phyloP scores from a whole-genome alignment of 1,140 invertebrate species.

The Coenobita brevimanus region DNA sequence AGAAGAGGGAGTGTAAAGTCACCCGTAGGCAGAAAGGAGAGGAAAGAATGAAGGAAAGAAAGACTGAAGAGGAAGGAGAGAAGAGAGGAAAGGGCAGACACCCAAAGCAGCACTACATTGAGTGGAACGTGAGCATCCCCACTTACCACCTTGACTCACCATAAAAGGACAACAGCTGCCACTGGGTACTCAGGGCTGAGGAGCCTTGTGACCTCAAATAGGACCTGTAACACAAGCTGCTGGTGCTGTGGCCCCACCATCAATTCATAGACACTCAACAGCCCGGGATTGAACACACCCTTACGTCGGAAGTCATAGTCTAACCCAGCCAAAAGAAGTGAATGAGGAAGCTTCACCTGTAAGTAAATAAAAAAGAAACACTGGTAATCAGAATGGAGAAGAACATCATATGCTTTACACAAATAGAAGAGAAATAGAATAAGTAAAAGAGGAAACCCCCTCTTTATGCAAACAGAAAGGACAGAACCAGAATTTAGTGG shows the following conservation, averaged over 20 bases:
- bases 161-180: constrained; percentile 61
- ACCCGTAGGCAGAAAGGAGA: no score
- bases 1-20: no score
- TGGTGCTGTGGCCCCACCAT: constrained; percentile 24
- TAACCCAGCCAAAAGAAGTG: background rate
- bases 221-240: constrained; percentile 31
- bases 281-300: constrained; percentile 42
- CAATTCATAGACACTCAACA: constrained; percentile 60
- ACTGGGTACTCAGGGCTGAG: constrained; percentile 56
- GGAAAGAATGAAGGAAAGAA: no score
- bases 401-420: no score
- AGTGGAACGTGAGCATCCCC: background rate
- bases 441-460: no score
- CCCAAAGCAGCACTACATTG: no score
- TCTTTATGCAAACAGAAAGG: no score
- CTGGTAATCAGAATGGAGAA: no score
- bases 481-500: no score
- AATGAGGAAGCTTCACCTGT: constrained; percentile 48
- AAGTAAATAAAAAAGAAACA: background rate
- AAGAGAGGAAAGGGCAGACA: no score
- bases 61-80: no score
- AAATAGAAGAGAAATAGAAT: no score
- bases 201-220: constrained; percentile 49
- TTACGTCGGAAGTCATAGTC: constrained; percentile 56
- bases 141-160: constrained; percentile 31